phyloP scores from a whole-genome alignment of 1,140 invertebrate genomes.

The Coptotermes formosanus region DNA sequence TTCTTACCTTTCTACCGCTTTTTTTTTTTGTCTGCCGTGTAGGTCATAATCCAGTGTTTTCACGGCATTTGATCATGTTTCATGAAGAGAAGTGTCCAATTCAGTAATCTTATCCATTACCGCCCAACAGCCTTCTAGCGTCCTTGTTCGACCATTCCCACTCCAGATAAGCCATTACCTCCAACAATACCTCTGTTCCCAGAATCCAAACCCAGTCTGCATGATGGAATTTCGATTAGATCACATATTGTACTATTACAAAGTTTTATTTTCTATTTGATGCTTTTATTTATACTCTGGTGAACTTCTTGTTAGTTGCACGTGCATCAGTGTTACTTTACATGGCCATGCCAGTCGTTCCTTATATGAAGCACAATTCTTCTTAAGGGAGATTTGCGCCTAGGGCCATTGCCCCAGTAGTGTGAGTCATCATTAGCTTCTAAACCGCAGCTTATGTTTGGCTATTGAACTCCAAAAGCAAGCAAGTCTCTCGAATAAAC shows the following conservation, averaged over 20 bases:
- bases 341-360: neutral
- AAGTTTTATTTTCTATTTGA: neutral
- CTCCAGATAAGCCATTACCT: neutral
- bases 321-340: neutral
- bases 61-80: too few relatives aligned
- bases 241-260: neutral
- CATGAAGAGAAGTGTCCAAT: neutral
- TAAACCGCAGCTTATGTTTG: neutral
- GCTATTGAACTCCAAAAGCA: neutral
- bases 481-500: neutral
- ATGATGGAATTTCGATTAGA: constrained; percentile 16
- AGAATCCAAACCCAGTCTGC: neutral
- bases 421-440: neutral
- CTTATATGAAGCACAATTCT: neutral
- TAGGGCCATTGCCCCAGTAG: neutral
- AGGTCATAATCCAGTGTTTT: too few relatives aligned
- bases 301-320: neutral
- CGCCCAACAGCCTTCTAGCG: neutral
- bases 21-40: too few relatives aligned
- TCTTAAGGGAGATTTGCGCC: neutral
- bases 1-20: too few relatives aligned
- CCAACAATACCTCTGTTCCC: neutral
- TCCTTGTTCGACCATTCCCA: neutral
- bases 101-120: neutral
- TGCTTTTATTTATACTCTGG: neutral